A percentile compares a stretch with the other conserved stretches of the same genome.
Conservation (phyloP, 2,113 vertebrate species). For the Petromus typicus region DNA sequence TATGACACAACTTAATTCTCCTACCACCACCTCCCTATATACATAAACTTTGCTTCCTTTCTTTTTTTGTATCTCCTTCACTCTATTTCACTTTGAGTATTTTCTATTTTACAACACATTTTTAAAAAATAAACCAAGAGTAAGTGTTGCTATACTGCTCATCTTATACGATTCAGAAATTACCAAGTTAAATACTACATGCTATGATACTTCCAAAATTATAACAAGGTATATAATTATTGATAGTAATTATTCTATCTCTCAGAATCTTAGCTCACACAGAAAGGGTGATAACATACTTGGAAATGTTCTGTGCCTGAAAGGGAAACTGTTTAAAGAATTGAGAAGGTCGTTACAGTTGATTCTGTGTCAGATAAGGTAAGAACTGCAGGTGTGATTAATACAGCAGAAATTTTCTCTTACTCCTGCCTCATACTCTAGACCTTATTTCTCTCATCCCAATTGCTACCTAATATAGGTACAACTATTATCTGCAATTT, state of each 20-base stretch:
- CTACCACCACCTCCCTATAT: no score
- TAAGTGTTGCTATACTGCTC: neutral
- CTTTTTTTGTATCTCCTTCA: no score
- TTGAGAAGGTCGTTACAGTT: neutral
- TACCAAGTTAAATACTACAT: slow-evolving; percentile 58
- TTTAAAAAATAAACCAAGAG: slow-evolving; percentile 54
- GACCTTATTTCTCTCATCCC: slow-evolving; percentile 18
- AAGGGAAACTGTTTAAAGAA: neutral
- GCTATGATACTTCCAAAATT: slow-evolving; percentile 36
- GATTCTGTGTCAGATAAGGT: slow-evolving; percentile 29
- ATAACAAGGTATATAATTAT: slow-evolving; percentile 28
- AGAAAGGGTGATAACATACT: neutral
- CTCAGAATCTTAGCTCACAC: neutral
- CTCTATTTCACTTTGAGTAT: no score
- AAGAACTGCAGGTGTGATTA: slow-evolving; percentile 41
- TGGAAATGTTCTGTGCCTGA: slow-evolving; percentile 1
- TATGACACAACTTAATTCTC: no score
- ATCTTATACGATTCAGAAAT: slow-evolving; percentile 28
- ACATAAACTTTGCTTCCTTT: no score
- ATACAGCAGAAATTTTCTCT: slow-evolving; percentile 37
- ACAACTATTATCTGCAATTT: slow-evolving; percentile 39
- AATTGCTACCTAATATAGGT: neutral
- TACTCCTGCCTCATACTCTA: neutral
- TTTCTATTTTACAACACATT: no score
- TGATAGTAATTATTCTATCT: neutral